Base-by-base conservation (phyloP, 2,888 invertebrate species). In the Ypsolopha scabrella region DNA sequence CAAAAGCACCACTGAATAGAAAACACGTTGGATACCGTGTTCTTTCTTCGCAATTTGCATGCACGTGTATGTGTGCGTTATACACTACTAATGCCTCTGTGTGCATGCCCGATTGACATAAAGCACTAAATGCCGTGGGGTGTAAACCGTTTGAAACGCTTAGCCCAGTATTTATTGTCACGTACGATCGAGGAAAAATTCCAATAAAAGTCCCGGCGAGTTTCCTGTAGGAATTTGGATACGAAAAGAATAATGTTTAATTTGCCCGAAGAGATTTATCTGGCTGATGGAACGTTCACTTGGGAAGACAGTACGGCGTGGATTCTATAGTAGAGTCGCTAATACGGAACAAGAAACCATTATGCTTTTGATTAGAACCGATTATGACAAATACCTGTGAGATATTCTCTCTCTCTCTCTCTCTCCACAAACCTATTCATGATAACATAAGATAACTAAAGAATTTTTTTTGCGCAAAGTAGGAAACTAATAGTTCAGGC, bases 181-280 rank as follows among this genome's bases (percentile, higher is more conserved):
- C 83, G 85, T 80, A 80, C 71, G 76, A 75, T 77, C 73, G 78
- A 74, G 72, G 80, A 81, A 82, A 83, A 83, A 81, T 85, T 83
- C 83, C 85, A 85, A 83, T 85, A 81, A 78, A 79, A 76, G 77
- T 73, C 69, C 67, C 65, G 64, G 41, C 39, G 49, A 57, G 61
- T 39, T 61, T 64, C 61, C 61, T 48, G 37, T 34, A 60, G 75
- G 75, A 74, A 73, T 80, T 79, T 67, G 73, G 70, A 70, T 68
- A 56, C 67, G 75, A 74, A 73, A 77, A 78, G 79, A 83, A 82
- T 83, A 83, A 85, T 76, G 83, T 85, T 85, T 85, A 83, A 83
- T 85, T 85, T 83, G 81, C 67, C 63, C 72, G 68, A 69, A 69
- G 67, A 68, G 68, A 64, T 49, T 49, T 49, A 49, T 49, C 11